These are phyloP conservation scores for Gobius niger DNA, from an alignment of 2,113 vertebrate genomes.

Conservation along the genomic window DNA sequence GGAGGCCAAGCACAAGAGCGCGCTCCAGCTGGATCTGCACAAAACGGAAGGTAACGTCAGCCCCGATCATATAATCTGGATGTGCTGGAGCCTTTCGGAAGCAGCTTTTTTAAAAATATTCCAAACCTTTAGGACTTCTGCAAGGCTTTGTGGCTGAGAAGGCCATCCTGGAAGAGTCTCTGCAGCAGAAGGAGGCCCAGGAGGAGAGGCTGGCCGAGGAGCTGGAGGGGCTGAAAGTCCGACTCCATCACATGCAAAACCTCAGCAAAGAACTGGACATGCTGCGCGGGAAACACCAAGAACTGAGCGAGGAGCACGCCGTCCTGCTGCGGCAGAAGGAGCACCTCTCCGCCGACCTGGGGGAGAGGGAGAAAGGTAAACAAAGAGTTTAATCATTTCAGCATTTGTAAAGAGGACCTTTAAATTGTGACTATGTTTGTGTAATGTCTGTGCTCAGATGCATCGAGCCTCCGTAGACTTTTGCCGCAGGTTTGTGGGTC, in stretches of 20 bases:
- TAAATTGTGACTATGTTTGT: constrained; percentile 31
- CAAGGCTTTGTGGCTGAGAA: constrained; percentile 89
- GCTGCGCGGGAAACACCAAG: constrained; percentile 62
- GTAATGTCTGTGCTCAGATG: constrained; percentile 61
- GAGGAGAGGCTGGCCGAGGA: constrained; percentile 83
- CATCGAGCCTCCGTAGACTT: constrained; percentile 68
- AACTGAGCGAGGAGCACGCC: constrained; percentile 71
- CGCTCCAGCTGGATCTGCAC: constrained; percentile 85
- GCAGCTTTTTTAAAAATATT: background rate
- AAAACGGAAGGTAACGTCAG: constrained; percentile 84
- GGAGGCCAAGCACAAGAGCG: constrained; percentile 77
- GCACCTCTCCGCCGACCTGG: constrained; percentile 62
- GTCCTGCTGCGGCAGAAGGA: constrained; percentile 70
- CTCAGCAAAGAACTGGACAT: constrained; percentile 50
- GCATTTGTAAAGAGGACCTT: constrained; percentile 8
- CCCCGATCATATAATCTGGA: background rate
- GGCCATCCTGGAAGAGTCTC: constrained; percentile 78
- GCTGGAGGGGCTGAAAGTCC: constrained; percentile 80
- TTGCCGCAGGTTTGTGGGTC: constrained; percentile 80
- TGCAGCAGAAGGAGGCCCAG: constrained; percentile 83
- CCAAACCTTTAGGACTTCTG: constrained; percentile 78
- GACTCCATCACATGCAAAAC: constrained; percentile 58
- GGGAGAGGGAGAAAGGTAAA: constrained; percentile 76
- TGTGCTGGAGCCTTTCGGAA: background rate
- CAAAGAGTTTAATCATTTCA: background rate